phyloP scores from a whole-genome alignment of 2,113 vertebrate genomes.

The Rhinolophus ferrumequinum region DNA sequence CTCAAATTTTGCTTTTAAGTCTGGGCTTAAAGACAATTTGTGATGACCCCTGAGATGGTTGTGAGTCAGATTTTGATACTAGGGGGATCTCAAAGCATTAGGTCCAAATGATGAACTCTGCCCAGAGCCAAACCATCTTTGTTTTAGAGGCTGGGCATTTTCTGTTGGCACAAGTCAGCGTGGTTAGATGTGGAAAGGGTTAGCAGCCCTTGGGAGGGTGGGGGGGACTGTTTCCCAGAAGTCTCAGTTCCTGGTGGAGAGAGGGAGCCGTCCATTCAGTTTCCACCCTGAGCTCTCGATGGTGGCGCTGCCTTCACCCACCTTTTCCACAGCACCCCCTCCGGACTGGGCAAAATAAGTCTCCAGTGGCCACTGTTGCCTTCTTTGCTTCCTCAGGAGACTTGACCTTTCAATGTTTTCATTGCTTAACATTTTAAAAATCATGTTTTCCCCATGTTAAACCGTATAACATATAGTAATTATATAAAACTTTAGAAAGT shows the following conservation, averaged over 20 bases:
- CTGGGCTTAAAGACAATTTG: neutral
- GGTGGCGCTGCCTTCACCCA: accelerated
- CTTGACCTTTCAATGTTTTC: neutral
- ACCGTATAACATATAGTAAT: neutral
- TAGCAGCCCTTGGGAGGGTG: neutral
- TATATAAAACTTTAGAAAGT: constrained; percentile 14
- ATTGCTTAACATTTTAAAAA: constrained; percentile 1
- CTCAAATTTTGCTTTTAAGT: neutral
- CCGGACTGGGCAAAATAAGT: too few relatives aligned
- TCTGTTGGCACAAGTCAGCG: neutral
- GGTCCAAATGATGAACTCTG: neutral
- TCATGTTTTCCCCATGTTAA: neutral
- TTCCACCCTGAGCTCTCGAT: neutral
- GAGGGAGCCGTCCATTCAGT: neutral
- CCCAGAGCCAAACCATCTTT: neutral
- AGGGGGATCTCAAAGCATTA: neutral
- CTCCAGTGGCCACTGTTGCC: too few relatives aligned
- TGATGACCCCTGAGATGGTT: neutral
- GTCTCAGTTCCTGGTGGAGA: neutral
- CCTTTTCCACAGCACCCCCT: neutral
- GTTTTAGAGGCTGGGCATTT: neutral
- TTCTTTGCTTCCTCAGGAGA: neutral
- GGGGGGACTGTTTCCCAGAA: neutral
- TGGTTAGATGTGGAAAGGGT: neutral
- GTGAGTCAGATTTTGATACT: neutral